phyloP scores from a whole-genome alignment of 2,797 vertebrate species.

The Pitangus sulphuratus region DNA sequence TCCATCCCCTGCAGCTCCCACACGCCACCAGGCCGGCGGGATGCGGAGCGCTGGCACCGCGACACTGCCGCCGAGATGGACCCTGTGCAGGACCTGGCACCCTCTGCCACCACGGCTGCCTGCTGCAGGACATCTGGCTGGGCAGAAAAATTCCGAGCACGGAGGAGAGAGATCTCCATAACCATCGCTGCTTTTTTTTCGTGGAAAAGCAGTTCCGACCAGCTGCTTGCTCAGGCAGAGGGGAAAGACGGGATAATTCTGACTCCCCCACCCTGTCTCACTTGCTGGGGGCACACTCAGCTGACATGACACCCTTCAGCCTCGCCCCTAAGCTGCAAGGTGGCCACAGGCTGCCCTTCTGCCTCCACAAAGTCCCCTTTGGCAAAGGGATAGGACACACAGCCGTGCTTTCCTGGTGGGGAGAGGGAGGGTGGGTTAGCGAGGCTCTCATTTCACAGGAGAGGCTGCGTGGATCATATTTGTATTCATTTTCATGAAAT shows the following conservation, averaged over 20 bases:
- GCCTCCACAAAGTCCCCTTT: constrained; percentile 2
- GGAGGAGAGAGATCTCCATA: neutral
- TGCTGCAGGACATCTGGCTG: neutral
- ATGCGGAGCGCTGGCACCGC: neutral
- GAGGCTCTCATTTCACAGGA: constrained; percentile 48
- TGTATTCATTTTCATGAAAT: constrained; percentile 81
- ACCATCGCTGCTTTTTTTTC: neutral
- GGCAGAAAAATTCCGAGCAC: neutral
- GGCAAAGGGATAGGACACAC: neutral
- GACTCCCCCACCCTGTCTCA: neutral
- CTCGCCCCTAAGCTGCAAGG: neutral
- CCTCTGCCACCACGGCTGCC: neutral
- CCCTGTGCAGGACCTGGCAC: neutral
- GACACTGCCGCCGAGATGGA: accelerated
- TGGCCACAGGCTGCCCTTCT: neutral
- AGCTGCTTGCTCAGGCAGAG: neutral
- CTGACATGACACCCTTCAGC: accelerated
- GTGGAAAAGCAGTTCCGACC: neutral
- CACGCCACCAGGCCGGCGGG: neutral
- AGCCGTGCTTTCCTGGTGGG: neutral
- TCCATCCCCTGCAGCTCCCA: constrained; percentile 19
- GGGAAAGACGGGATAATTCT: neutral
- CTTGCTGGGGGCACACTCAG: neutral
- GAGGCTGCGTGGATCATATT: constrained; percentile 70
- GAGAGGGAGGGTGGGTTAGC: constrained; percentile 30